Base-by-base conservation (phyloP, 2,113 vertebrate genomes). In the Embiotoca jacksoni region DNA sequence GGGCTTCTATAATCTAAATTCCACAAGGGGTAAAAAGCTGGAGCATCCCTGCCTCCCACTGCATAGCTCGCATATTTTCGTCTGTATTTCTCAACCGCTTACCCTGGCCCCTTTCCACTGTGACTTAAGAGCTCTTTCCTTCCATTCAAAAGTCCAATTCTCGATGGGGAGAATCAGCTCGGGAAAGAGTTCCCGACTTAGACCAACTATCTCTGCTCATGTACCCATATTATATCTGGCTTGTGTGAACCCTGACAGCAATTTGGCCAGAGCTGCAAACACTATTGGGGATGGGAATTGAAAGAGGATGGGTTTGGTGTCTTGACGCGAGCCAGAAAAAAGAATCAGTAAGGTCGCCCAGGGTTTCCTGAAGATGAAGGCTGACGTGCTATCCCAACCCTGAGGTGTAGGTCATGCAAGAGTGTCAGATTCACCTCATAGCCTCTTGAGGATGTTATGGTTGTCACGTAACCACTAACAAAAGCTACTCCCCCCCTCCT, bases 21-120 rank as follows among this genome's bases (percentile, higher is more conserved):
- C 92, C 88, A 80, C 86, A 72, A 74, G 76, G 86, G 76, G 75
- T 73, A 69, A 85, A 86, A 81, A 52, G 66, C 57, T 73, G 13
- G 7, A 68, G 62, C 91, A 88, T 89, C 85, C 77, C 82, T 81
- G 78, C 89, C 94, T 95, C 93, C 93, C 88, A 84, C 91, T 55
- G 82, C 93, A 95, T 95, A 92, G 89, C 89, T 94, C 39, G 60
- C 92, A 95, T 95, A 94, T 89, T 94, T 95, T 62, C 73, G 33
- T 84, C 70, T 88, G 71, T 50, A 59, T 83, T 81, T 85, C 85
- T 91, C 84, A 84, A 89, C 82, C 57, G 62, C 84, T 67, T 63
- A 73, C 65, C 55, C 72, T 36, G 77, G 75, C 84, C 84, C 63
- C 86, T 78, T 63, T 72, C 69, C 76, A 75, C 77, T 52, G 53